Evolutionary conservation across 2,113 vertebrate species (phyloP), one percentile per base, ranked within the genome.

Genomic region (Microcebus murinus): DNA sequence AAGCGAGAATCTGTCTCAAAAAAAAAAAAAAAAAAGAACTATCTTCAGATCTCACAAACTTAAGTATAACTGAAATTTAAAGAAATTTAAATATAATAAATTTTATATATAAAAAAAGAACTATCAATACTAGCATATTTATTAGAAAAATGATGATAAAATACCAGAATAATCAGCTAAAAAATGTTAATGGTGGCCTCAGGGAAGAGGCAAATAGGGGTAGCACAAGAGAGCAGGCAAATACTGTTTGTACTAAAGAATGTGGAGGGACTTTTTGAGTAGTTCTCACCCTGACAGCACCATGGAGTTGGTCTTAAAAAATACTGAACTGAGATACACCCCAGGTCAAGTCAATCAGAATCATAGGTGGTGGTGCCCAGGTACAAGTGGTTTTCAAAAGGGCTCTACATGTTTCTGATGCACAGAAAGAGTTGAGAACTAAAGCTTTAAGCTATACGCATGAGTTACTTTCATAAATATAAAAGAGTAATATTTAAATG

Each of bases 401-500:
- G 18, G 29, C 21, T 79, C 12, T 74, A 6, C 61, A 31, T 36
- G 71, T 71, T 77, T 88, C 77, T 77, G 59, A 83, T 79, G 25
- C 18, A 79, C 25, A 77, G 45, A 34, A 83, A 84, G 25, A 91
- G 59, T 31, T 68, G 8, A 70, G n/a, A 84, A 92, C 52, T 71
- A 77, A 2, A 65, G 34, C 11, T 71, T 65, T 84, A 57, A 57
- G 81, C 36, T 52, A 71, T 34, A 67, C 9, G 68, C 10, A 59
- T 15, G 70, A 94, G 13, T 83, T 92, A 57, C 31, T 79, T 42
- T 42, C 83, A 71, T 84, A 91, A 87, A 87, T 82, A 87, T 71
- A 68, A 91, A 87, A 73, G 79, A 7, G 50, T 13, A 86, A 36
- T 27, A 57, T 6, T 86, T 65, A 93, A 79, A 82, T 89, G n/a